phyloP scores from a whole-genome alignment of 2,113 vertebrate genomes.

The Gallinago jamesoni region DNA sequence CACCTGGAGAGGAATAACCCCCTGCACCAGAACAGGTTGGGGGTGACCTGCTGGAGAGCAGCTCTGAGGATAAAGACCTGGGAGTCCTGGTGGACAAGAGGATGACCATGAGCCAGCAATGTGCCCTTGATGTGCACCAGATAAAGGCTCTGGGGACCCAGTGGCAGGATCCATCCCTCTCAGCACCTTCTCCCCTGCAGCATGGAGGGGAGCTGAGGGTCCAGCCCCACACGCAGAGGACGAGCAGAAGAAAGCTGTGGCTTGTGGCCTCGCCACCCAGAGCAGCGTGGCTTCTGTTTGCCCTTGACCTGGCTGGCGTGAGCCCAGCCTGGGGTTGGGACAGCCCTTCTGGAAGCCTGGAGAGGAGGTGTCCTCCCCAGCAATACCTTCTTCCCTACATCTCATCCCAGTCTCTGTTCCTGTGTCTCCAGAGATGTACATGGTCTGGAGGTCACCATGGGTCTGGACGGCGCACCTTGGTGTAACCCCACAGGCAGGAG shows the following conservation, averaged over 20 bases:
- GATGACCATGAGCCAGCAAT: no score
- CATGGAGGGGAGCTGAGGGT: neutral
- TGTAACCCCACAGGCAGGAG: rapidly evolving
- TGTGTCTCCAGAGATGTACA: neutral
- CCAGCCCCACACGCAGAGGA: neutral
- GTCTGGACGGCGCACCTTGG: neutral
- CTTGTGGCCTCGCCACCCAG: neutral
- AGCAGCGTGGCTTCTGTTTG: neutral
- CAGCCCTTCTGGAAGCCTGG: neutral
- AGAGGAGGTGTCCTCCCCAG: neutral
- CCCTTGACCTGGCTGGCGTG: rapidly evolving
- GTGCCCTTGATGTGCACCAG: neutral
- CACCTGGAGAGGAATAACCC: no score
- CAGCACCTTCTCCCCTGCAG: neutral
- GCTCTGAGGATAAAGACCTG: no score
- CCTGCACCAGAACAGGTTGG: no score
- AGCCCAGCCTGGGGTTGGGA: neutral
- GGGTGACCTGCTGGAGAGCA: no score
- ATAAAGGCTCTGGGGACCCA: neutral
- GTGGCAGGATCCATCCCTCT: neutral
- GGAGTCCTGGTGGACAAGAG: no score
- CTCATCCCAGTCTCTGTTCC: neutral
- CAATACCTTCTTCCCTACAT: neutral
- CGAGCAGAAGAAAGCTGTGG: neutral
- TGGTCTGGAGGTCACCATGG: neutral